Evolutionary conservation across 2,797 vertebrate genomes (phyloP), one percentile per base, ranked within the genome.

Genomic region (Phoeniculus purpureus): DNA sequence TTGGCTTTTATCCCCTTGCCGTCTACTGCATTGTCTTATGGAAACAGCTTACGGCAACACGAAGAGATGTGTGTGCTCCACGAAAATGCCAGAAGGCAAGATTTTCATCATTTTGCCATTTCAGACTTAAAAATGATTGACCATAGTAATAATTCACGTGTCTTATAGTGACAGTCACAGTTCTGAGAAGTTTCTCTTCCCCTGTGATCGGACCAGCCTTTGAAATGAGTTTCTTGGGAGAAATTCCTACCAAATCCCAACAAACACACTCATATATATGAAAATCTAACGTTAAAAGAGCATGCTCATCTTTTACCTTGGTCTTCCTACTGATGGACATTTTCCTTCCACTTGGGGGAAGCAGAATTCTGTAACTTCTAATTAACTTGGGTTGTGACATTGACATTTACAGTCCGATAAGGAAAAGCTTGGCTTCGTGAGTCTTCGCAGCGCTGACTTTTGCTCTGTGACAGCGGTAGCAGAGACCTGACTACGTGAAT

Each of bases 241-340:
- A 29, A 26, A 60, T 54, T 7, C 29, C 32, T 55, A 22, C 25
- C 6, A 62, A 75, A 86, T 50, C 16, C 55, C 27, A 54, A 25
- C 16, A 29, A 52, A 43, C 19, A 20, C 20, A 23, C 15, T 54
- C 20, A 0, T 22, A 18, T 67, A 77, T 74, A 48, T 18, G 8
- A 65, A 79, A 77, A 55, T 20, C 18, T 73, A 29, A 37, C 7
- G 26, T 67, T 18, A 56, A 81, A 66, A 47, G 21, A 21, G 62
- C 3, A 9, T 73, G n/a, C 15, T 79, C 9, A 7, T 77, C 10
- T 85, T 92, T 79, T 75, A 20, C 19, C 16, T 70, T 61, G 6
- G 25, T 78, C 73, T 80, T 91, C 45, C 37, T 87, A 29, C 15
- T 71, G 76, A 47, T 80, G 20, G 50, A 43, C 68, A 19, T 81